Evolutionary conservation across 2,888 invertebrate genomes (phyloP).

Genomic region (Leistus spinibarbis): DNA sequence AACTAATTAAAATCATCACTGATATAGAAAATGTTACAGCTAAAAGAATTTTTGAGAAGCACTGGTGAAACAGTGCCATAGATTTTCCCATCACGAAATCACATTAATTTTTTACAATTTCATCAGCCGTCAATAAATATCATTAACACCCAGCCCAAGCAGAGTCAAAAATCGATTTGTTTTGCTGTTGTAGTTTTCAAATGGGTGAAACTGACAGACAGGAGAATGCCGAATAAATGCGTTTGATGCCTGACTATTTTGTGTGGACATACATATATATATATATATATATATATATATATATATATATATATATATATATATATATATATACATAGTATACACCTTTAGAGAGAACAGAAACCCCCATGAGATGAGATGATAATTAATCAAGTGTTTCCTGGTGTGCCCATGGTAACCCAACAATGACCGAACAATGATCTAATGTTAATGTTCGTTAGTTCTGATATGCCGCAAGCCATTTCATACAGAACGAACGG

Average conservation of each 20-base stretch:
- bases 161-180: conserved; percentile 30
- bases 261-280: not conserved
- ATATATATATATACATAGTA: not conserved
- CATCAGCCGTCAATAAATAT: conserved; percentile 36
- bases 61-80: conserved; percentile 23
- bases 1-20: no score
- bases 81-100: conserved; percentile 19
- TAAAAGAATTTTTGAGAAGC: not conserved
- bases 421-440: conserved; percentile 36
- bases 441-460: conserved; percentile 40
- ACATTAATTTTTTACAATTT: conserved; percentile 28
- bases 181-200: conserved; percentile 29
- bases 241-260: no score
- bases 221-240: not conserved
- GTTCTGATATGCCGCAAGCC: conserved; percentile 32
- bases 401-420: conserved; percentile 22
- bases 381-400: conserved; percentile 37
- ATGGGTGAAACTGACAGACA: not conserved
- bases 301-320: not conserved
- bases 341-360: not conserved
- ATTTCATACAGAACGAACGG: not conserved
- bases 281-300: not conserved
- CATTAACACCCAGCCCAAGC: conserved; percentile 26
- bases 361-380: conserved; percentile 18
- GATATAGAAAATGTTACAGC: no score